phyloP scores from a whole-genome alignment of 2,888 invertebrate species.

The Nemapogon koenigi region DNA sequence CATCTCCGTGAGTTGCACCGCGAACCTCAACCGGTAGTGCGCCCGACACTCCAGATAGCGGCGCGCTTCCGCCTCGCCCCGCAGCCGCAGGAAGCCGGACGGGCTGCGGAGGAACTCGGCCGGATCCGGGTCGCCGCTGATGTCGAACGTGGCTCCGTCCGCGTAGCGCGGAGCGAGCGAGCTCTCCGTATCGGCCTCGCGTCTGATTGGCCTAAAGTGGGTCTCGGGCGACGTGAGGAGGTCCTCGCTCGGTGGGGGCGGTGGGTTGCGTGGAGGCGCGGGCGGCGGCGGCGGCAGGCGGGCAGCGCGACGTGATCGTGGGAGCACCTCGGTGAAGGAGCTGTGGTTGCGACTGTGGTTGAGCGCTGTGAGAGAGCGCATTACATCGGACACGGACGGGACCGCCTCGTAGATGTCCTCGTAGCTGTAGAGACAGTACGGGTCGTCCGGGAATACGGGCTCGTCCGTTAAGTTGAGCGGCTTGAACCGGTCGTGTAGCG shows the following conservation, averaged over 20 bases:
- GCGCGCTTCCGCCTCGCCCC: conserved; percentile 38
- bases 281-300: conserved; percentile 20
- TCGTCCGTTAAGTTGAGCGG: conserved; percentile 27
- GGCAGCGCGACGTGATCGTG: conserved; percentile 33
- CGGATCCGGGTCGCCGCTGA: conserved; percentile 67
- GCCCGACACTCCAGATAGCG: conserved; percentile 62
- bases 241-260: conserved; percentile 68
- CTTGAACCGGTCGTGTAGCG: conserved; percentile 32
- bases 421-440: conserved; percentile 41
- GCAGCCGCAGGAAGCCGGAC: conserved; percentile 56
- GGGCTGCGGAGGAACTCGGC: conserved; percentile 72
- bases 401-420: conserved; percentile 47
- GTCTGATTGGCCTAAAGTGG: conserved; percentile 83
- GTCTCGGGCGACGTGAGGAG: conserved; percentile 78
- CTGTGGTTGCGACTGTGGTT: conserved; percentile 69
- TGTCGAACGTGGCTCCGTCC: conserved; percentile 78
- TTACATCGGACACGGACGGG: conserved; percentile 34
- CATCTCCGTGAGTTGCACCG: conserved; percentile 45
- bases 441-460: conserved; percentile 23
- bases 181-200: conserved; percentile 40
- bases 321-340: conserved; percentile 67
- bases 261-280: conserved; percentile 66
- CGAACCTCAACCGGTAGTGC: conserved; percentile 72
- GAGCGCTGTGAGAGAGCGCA: conserved; percentile 63
- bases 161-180: conserved; percentile 44